phyloP scores from a whole-genome alignment of 2,113 vertebrate species.

The Scomber japonicus region DNA sequence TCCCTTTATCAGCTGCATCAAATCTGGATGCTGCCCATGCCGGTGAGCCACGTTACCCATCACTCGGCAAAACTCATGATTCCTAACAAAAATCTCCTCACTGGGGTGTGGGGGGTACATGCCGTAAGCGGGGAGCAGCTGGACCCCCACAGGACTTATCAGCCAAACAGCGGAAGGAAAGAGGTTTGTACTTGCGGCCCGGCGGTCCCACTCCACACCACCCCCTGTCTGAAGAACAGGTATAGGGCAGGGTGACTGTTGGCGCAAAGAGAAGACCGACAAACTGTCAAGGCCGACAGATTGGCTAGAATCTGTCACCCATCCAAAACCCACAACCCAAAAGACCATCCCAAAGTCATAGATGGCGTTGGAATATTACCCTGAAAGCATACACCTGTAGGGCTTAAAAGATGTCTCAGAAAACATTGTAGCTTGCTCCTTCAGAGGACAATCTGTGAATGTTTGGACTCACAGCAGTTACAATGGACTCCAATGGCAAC shows the following conservation, averaged over 20 bases:
- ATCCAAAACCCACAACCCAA: slow-evolving; percentile 24
- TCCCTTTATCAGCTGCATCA: slow-evolving; percentile 63
- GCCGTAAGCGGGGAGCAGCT: slow-evolving; percentile 71
- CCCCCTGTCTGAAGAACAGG: slow-evolving; percentile 77
- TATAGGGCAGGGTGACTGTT: slow-evolving; percentile 75
- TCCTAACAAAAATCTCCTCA: slow-evolving; percentile 61
- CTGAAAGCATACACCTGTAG: slow-evolving; percentile 9
- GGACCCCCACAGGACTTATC: slow-evolving; percentile 69
- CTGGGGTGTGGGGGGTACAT: slow-evolving; percentile 71
- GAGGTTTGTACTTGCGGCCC: slow-evolving; percentile 83
- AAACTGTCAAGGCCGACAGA: slow-evolving; percentile 65
- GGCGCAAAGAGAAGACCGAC: slow-evolving; percentile 78
- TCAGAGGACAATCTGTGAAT: not conserved
- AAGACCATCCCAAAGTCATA: slow-evolving; percentile 13
- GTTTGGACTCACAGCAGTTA: slow-evolving; percentile 42
- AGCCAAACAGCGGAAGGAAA: slow-evolving; percentile 82
- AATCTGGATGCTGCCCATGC: slow-evolving; percentile 61
- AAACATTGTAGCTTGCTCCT: not conserved
- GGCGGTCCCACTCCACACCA: slow-evolving; percentile 81
- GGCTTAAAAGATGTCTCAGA: slow-evolving; percentile 7
- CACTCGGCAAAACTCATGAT: slow-evolving; percentile 42
- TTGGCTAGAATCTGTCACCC: slow-evolving; percentile 16
- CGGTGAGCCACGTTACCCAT: slow-evolving; percentile 41
- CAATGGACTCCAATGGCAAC: not conserved
- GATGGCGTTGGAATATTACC: slow-evolving; percentile 2